phyloP scores from a whole-genome alignment of 2,797 vertebrate species.

The Siniperca undulata region DNA sequence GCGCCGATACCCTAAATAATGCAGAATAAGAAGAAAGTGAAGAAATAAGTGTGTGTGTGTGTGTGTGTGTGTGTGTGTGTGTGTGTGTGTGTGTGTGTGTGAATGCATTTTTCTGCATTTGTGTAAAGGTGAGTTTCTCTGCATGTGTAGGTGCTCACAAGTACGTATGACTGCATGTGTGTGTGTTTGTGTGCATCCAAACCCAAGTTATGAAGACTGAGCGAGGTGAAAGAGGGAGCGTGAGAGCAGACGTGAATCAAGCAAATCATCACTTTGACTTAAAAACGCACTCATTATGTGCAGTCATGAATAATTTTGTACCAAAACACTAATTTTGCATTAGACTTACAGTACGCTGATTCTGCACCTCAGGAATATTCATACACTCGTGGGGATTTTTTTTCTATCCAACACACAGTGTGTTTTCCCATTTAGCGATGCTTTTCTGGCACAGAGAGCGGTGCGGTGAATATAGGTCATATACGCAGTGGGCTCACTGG shows the following conservation, averaged over 20 bases:
- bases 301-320: constrained; percentile 88
- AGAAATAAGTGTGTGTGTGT: constrained; percentile 18
- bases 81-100: constrained; percentile 21
- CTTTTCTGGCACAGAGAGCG: constrained; percentile 77
- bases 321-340: constrained; percentile 88
- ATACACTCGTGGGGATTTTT: constrained; percentile 82
- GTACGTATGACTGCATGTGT: background rate
- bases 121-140: constrained; percentile 7
- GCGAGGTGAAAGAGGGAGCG: constrained; percentile 18
- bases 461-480: constrained; percentile 86
- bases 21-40: constrained; percentile 57
- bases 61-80: constrained; percentile 20
- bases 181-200: background rate
- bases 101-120: constrained; percentile 15
- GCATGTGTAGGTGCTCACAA: background rate
- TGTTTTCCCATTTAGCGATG: constrained; percentile 79
- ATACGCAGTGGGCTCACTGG: constrained; percentile 69
- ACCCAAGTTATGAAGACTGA: constrained; percentile 3
- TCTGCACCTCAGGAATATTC: constrained; percentile 89
- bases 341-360: constrained; percentile 86
- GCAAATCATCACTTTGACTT: constrained; percentile 83
- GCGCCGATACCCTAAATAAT: constrained; percentile 80
- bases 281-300: constrained; percentile 82
- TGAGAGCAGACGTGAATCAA: constrained; percentile 74
- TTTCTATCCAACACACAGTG: constrained; percentile 44